phyloP scores from a whole-genome alignment of 2,113 vertebrate species.

The Thalassarche chlororhynchos region DNA sequence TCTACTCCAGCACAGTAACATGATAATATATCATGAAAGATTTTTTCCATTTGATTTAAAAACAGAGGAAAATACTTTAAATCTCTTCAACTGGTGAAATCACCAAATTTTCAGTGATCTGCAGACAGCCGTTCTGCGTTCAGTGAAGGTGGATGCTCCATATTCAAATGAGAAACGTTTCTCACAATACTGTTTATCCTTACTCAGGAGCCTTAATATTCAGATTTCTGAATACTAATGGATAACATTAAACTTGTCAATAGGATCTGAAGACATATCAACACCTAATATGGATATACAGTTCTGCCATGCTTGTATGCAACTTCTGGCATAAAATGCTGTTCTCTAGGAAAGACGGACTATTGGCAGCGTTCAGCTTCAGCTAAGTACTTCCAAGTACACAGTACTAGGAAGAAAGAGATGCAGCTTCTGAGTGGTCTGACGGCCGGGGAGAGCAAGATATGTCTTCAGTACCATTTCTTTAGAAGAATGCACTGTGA shows the following conservation, averaged over 20 bases:
- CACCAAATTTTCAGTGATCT: background rate
- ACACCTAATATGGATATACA: background rate
- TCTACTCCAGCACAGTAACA: background rate
- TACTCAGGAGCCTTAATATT: background rate
- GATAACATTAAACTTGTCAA: background rate
- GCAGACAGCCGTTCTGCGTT: background rate
- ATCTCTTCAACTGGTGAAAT: background rate
- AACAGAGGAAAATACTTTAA: background rate
- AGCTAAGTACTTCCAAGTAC: background rate
- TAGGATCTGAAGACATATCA: background rate
- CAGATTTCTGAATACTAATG: background rate
- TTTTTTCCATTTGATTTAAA: background rate
- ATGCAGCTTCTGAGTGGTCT: background rate
- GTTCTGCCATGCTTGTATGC: background rate
- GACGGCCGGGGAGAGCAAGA: background rate
- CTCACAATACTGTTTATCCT: background rate
- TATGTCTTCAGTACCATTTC: background rate
- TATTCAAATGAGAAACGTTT: background rate
- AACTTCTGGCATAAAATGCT: background rate
- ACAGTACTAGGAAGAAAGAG: background rate
- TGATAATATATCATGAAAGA: background rate
- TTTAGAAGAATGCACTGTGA: background rate
- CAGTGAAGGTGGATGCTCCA: background rate
- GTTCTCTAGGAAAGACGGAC: background rate
- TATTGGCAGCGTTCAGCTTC: background rate